These are phyloP conservation scores for Apteryx mantelli DNA, from an alignment of 2,113 vertebrate genomes.

Conservation along the genomic window DNA sequence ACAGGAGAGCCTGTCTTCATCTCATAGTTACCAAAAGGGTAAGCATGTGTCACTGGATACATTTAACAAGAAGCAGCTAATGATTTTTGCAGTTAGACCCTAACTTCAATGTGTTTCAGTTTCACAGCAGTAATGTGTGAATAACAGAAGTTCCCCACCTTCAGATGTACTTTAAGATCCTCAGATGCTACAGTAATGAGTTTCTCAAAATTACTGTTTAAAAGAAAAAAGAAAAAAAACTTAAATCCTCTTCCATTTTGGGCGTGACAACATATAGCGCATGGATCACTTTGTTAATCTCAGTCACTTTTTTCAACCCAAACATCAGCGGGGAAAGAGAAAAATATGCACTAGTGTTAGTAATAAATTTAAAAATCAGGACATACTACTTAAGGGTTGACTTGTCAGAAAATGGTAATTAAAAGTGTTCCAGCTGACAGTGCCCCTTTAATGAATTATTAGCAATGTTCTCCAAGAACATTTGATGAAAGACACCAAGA, in stretches of 20 bases:
- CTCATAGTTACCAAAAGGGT: neutral
- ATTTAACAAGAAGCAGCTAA: neutral
- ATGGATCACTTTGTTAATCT: neutral
- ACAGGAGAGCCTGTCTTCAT: neutral
- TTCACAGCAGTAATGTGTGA: neutral
- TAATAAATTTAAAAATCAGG: slow-evolving; percentile 50
- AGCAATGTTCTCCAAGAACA: slow-evolving; percentile 3
- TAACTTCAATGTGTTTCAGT: neutral
- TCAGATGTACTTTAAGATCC: neutral
- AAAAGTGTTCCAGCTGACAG: slow-evolving; percentile 52
- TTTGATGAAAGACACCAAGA: slow-evolving; percentile 17
- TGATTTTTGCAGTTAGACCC: neutral
- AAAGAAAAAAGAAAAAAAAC: neutral
- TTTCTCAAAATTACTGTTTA: neutral
- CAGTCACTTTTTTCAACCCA: neutral
- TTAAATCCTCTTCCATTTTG: neutral
- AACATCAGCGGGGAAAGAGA: neutral
- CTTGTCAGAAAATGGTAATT: slow-evolving; percentile 61
- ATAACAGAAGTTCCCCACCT: neutral
- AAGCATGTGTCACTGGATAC: accelerated
- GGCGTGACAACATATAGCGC: neutral
- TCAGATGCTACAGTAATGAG: neutral
- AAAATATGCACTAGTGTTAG: slow-evolving; percentile 13
- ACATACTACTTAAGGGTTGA: slow-evolving; percentile 34
- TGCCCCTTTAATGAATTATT: slow-evolving; percentile 65